Base-by-base conservation (phyloP, 2,113 vertebrate genomes). In the Motacilla alba region DNA sequence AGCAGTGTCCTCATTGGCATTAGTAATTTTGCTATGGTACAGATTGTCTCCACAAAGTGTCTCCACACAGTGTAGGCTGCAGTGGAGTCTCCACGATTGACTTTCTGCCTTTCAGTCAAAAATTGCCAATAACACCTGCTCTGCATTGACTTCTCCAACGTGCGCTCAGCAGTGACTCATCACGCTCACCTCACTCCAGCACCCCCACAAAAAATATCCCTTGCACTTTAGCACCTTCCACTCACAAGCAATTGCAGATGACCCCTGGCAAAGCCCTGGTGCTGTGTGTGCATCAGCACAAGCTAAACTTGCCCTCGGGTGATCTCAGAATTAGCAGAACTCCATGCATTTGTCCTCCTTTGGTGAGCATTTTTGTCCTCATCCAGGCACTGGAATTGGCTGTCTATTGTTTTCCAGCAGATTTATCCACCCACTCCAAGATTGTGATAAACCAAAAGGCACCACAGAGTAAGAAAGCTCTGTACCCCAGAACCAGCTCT, bases 1-100 rank as follows among this genome's bases (percentile, higher is more conserved):
- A 9, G 46, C 46, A 66, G 8, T 22, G 76, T 11, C 41, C 23
- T 66, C 62, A 21, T 6, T 41, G 90, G 49, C n/a, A 35, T 15
- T 3, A 3, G 75, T 39, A 86, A 64, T 86, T 70, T 47, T 27
- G 43, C 33, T 17, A 0, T 3, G 22, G 47, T 10, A 47, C 33
- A 41, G 37, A 41, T 44, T 9, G 44, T 39, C 46, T 56, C 73
- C 49, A 59, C 4, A 31, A 52, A 56, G 47, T 7, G 37, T 39
- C 46, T 52, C 73, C 53, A 55, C 3, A 2, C 30, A 21, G 1
- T 1, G 20, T 1, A 28, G 63, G 50, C 53, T 55, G 21, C 0
- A 27, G 35, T 3, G 44, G 21, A 46, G 82, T 41, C 46, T 50
- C 84, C 21, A 6, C 0, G 6, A 80, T 20, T 24, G 59, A 35